A percentile compares a stretch with the other conserved stretches of the same genome.
Conservation (phyloP, 2,888 invertebrate species). For the Dusona sp. region DNA sequence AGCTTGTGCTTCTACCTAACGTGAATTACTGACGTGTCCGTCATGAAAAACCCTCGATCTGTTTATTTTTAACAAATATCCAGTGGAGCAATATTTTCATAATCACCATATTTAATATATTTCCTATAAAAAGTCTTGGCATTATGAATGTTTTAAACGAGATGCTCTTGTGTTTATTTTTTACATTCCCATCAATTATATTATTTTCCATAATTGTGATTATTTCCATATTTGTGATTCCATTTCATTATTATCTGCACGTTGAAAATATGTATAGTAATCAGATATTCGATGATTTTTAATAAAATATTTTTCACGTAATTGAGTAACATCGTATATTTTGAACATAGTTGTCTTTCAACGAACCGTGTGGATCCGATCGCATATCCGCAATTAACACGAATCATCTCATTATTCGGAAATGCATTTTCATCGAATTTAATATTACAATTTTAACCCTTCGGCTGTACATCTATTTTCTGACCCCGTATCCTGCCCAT, state of each 20-base stretch:
- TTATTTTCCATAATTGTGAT: not conserved
- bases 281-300: not conserved
- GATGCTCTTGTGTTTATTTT: not conserved
- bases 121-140: not conserved
- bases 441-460: too few species aligned
- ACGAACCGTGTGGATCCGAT: too few species aligned
- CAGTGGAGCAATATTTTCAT: not conserved
- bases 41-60: slow-evolving; percentile 16
- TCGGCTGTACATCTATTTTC: too few species aligned
- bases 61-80: slow-evolving; percentile 15
- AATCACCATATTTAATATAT: not conserved
- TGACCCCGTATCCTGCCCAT: too few species aligned
- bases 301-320: not conserved
- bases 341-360: too few species aligned
- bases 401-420: too few species aligned
- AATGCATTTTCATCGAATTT: too few species aligned
- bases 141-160: too few species aligned
- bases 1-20: slow-evolving; percentile 7
- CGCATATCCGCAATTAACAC: too few species aligned
- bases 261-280: not conserved
- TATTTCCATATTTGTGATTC: not conserved
- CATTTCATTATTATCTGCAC: not conserved
- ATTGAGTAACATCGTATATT: not conserved
- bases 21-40: slow-evolving; percentile 20
- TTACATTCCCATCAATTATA: not conserved